Evolutionary conservation across 1,140 invertebrate genomes (phyloP), one percentile per base, ranked within the genome.

Genomic region (Glossosoma conforme): DNA sequence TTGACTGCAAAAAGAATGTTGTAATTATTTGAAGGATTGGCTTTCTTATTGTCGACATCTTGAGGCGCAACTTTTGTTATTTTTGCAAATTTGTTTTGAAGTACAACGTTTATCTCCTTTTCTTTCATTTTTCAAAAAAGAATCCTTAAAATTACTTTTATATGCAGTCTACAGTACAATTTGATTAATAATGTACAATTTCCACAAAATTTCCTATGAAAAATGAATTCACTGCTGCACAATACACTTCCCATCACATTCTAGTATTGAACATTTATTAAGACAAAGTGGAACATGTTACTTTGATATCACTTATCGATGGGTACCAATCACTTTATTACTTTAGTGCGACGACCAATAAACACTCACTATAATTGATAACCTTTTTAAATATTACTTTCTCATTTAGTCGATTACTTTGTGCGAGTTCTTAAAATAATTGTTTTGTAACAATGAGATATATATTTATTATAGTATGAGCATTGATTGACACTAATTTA

Each of bases 71-170:
- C 52, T 20, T 58, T 15, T 3, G 55, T 57, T 2, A 57, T 30
- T 9, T 48, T 52, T 41, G 32, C 19, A 14, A 45, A 22, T 28
- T 58, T 53, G 10, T 54, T 54, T 32, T 58, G 56, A 5, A 54
- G 24, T 11, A 58, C 42, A 5, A 37, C 28, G 17, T 58, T 25
- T 33, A 43, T 44, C 28, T 47, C 40, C 15, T 47, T 50, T 32
- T 45, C 17, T 36, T 18, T 10, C 40, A 35, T 50, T 17, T 38
- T 47, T 24, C 5, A 10, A 36, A 41, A 28, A 11, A 13, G 5
- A 14, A 38, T 24, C 19, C 8, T 30, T 9, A 4, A 18, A 15
- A 44, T 11, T 25, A 48, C 13, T 19, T 28, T 48, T 6, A 17
- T 3, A 2, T 30, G 11, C 20, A 11, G 15, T n/a, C 25, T 44